These are phyloP conservation scores for Hipparchia semele DNA, from an alignment of 2,888 invertebrate species.

Conservation along the genomic window DNA sequence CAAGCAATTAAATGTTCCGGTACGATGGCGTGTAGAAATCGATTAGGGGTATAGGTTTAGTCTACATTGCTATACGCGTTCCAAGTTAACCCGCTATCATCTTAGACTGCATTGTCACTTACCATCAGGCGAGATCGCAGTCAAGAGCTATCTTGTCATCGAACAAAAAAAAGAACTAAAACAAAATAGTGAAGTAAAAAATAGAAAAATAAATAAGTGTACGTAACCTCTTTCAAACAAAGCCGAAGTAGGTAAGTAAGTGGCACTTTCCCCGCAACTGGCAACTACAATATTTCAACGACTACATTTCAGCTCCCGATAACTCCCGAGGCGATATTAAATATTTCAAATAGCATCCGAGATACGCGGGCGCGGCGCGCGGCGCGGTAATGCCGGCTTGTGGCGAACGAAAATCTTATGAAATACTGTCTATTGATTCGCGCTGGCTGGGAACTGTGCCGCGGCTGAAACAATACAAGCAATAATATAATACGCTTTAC, in stretches of 20 bases:
- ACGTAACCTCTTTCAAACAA: neutral
- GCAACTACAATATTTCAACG: conserved; percentile 18
- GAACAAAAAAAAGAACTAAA: too few relatives aligned
- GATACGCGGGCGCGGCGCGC: conserved; percentile 13
- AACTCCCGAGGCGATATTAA: conserved; percentile 30
- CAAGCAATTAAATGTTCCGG: too few relatives aligned
- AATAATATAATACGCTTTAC: neutral
- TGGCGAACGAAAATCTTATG: conserved; percentile 29
- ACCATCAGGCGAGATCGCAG: too few relatives aligned
- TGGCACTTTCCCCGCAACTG: neutral
- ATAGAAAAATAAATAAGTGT: too few relatives aligned
- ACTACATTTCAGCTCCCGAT: conserved; percentile 25
- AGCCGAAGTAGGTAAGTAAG: neutral
- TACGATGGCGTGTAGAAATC: too few relatives aligned
- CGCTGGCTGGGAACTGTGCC: neutral
- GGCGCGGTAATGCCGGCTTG: conserved; percentile 23
- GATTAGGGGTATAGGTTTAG: too few relatives aligned
- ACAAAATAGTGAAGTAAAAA: too few relatives aligned
- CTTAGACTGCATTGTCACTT: too few relatives aligned
- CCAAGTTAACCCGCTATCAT: too few relatives aligned
- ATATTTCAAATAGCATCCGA: conserved; percentile 32
- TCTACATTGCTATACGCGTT: too few relatives aligned
- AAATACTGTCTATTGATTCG: conserved; percentile 33
- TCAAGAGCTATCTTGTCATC: too few relatives aligned
- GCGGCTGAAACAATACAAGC: neutral